Conservation (phyloP, 2,113 vertebrate genomes). For the Anolis sagrei region DNA sequence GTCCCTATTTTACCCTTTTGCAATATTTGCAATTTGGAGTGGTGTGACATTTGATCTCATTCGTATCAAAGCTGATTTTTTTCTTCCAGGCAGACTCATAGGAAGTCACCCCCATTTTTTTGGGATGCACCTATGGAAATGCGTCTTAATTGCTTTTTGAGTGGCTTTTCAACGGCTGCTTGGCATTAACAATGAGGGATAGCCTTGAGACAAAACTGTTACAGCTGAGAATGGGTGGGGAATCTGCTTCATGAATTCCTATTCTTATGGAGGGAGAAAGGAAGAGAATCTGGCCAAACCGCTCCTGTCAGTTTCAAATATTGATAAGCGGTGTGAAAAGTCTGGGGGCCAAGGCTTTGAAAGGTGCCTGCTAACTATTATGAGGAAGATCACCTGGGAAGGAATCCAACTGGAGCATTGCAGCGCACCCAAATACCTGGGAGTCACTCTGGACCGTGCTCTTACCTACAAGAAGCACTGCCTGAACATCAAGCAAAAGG, state of each 20-base stretch:
- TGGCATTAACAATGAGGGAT: background rate
- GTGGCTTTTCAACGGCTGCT: background rate
- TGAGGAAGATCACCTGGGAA: too few species aligned
- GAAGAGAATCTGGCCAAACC: background rate
- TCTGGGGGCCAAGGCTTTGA: too few species aligned
- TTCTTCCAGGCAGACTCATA: background rate
- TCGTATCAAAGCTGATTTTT: constrained; percentile 3
- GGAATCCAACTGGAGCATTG: too few species aligned
- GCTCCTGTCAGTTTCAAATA: background rate
- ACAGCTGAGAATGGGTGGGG: background rate
- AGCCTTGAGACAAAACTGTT: constrained; percentile 8
- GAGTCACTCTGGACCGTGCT: too few species aligned
- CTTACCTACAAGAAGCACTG: too few species aligned
- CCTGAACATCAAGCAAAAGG: too few species aligned
- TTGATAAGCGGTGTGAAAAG: background rate
- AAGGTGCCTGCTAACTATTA: too few species aligned
- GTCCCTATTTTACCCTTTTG: background rate
- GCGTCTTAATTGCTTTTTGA: constrained; percentile 2
- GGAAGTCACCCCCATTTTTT: background rate
- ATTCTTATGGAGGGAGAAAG: background rate
- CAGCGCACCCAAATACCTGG: too few species aligned
- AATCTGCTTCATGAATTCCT: background rate
- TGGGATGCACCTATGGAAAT: background rate
- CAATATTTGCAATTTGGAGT: background rate
- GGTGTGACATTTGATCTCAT: background rate